Evolutionary conservation across 2,113 vertebrate species (phyloP), one percentile per base, ranked within the genome.

Genomic region (Coptodon bakossiorum): DNA sequence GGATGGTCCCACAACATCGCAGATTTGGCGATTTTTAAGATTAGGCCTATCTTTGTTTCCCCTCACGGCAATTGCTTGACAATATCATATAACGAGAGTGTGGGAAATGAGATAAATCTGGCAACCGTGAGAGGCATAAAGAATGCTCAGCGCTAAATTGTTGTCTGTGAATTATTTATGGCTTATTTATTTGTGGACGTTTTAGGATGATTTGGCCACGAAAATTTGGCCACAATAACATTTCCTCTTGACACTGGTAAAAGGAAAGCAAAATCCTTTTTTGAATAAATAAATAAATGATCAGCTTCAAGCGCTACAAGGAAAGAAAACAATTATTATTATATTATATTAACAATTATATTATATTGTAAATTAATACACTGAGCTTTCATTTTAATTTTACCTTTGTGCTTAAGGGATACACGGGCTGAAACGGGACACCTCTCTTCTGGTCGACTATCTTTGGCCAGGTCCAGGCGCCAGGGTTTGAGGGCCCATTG

Each of bases 391-490:
- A 29, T 31, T 78, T 78, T 78, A 78, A 17, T 52, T 56, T 53
- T 87, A 88, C 82, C 86, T 84, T 82, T 22, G 82, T 57, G 81
- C 38, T 85, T 86, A 76, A 89, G 83, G 81, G 82, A 45, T 24
- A 52, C 73, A 61, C 40, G 5, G 5, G 63, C 48, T 92, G 95
- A 92, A 95, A 95, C 63, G 71, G 84, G 92, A 96, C 95, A 95
- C 93, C 93, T 78, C 87, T 89, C 29, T 87, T 88, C 19, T 85
- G 53, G 54, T 92, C 89, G 85, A 83, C 93, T 94, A 87, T 95
- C 94, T 93, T 82, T 93, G 93, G 88, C 91, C 94, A 93, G 92
- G 93, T 95, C 92, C 92, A 95, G 96, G 96, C 96, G 97, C 96
- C 97, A 97, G 81, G 68, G 84, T 96, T 91, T 94, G 95, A 95